phyloP scores from a whole-genome alignment of 2,888 invertebrate species.

The Phyto melanocephala region DNA sequence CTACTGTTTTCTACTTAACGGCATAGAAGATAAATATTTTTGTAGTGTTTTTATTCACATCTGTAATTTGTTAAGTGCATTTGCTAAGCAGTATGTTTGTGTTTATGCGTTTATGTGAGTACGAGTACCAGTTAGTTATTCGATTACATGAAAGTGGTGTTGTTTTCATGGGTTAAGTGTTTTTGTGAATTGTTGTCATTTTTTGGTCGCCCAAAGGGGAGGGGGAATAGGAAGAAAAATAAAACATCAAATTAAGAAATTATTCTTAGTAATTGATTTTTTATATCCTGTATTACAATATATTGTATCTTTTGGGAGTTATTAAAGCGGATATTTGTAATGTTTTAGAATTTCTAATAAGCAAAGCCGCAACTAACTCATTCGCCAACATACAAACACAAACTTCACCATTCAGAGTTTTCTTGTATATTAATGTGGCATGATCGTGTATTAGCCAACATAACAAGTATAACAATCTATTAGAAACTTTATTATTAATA shows the following conservation, averaged over 20 bases:
- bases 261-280: slow-evolving; percentile 39
- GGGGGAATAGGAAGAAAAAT: not conserved
- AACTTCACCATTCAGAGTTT: no score
- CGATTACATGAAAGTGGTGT: slow-evolving; percentile 71
- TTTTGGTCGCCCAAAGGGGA: slow-evolving; percentile 2
- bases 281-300: not conserved
- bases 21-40: slow-evolving; percentile 29
- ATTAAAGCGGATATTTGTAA: no score
- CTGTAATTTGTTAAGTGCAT: slow-evolving; percentile 79
- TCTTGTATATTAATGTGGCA: no score
- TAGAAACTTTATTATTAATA: no score
- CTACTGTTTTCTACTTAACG: slow-evolving; percentile 2
- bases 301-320: no score
- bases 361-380: no score
- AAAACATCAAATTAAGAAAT: slow-evolving; percentile 43
- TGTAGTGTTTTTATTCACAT: slow-evolving; percentile 72
- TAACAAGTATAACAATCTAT: no score
- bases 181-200: slow-evolving; percentile 58
- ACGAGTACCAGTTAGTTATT: slow-evolving; percentile 30
- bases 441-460: no score
- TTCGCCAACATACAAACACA: no score
- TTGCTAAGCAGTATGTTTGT: slow-evolving; percentile 63
- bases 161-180: slow-evolving; percentile 68
- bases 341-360: no score
- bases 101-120: not conserved